Evolutionary conservation across 2,113 vertebrate genomes (phyloP), one percentile per base, ranked within the genome.

Genomic region (Xerus inauris): DNA sequence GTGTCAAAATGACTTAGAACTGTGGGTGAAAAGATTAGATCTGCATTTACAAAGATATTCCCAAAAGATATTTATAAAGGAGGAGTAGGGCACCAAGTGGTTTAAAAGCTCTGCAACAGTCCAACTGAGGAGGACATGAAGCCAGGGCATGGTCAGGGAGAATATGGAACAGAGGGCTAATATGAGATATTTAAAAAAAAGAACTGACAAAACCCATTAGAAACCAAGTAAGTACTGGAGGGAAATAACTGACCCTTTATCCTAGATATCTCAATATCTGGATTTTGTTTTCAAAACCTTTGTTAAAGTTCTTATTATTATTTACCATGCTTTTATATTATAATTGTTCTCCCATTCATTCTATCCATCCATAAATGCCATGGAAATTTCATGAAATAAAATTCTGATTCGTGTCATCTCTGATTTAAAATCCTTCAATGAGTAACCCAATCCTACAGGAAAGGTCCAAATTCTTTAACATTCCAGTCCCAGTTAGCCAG

Each of bases 311-410:
- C 51, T 93, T 69, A 71, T n/a, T 38, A 88, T 64, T 88, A 91
- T 96, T 91, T 69, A 96, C 24, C 8, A 72, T 88, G 79, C 5
- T 62, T 92, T 97, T 67, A 13, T 91, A 79, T 62, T 81, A 79
- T 14, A 54, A 30, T 96, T 91, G 85, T 79, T 80, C 13, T 32
- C 64, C 32, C 28, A 80, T n/a, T 97, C 49, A 92, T 84, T 49
- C 38, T 96, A 69, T 28, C 71, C 19, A 85, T 38, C 57, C 77
- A 93, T 85, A 95, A 88, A 93, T 85, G 6, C 17, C 64, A 92
- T 81, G 65, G n/a, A 87, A 90, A 96, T 28, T 92, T 94, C 93
- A 62, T 93, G 84, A 96, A 90, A 87, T 45, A 92, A 1, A 81
- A 81, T 94, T 94, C 80, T 92, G 75, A 89, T 92, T 82, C 40